Percentiles rank a stretch among this genome's conserved stretches.
These are phyloP conservation scores for Rallus crepitans DNA, from an alignment of 2,797 vertebrate species.

Conservation along the genomic window DNA sequence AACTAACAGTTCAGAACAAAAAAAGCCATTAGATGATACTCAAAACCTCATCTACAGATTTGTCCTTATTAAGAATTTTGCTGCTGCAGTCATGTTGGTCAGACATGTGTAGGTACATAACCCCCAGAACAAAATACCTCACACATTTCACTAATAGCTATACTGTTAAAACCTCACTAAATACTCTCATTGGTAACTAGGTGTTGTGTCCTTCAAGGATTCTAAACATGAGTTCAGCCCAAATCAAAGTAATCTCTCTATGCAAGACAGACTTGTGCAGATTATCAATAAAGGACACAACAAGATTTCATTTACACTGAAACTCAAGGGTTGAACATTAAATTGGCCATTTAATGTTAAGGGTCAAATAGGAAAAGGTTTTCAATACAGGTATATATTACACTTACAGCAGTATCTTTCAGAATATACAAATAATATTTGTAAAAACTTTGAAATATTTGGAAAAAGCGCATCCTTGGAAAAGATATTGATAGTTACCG, in stretches of 20 bases:
- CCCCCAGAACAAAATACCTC: not conserved
- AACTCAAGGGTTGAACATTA: not conserved
- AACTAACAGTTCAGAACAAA: not conserved
- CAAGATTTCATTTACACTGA: not conserved
- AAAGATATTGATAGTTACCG: not conserved
- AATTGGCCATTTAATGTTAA: not conserved
- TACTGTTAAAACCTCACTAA: not conserved
- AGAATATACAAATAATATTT: not conserved
- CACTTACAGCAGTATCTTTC: not conserved
- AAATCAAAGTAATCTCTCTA: not conserved
- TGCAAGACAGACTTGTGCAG: not conserved
- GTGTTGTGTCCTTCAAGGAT: not conserved
- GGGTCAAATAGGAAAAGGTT: not conserved
- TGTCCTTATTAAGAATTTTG: not conserved
- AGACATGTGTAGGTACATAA: not conserved
- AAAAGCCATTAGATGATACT: not conserved
- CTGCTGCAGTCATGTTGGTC: not conserved
- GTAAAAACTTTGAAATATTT: not conserved
- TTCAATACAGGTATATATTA: not conserved
- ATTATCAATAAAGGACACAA: not conserved
- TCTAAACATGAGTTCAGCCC: not conserved
- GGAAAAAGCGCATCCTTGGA: not conserved
- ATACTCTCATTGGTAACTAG: not conserved
- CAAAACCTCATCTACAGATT: not conserved
- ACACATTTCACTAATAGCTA: not conserved